A percentile compares a stretch with the other conserved stretches of the same genome.
These are phyloP conservation scores for Phoxinus dragarum DNA, from an alignment of 2,797 vertebrate genomes.

Conservation along the genomic window DNA sequence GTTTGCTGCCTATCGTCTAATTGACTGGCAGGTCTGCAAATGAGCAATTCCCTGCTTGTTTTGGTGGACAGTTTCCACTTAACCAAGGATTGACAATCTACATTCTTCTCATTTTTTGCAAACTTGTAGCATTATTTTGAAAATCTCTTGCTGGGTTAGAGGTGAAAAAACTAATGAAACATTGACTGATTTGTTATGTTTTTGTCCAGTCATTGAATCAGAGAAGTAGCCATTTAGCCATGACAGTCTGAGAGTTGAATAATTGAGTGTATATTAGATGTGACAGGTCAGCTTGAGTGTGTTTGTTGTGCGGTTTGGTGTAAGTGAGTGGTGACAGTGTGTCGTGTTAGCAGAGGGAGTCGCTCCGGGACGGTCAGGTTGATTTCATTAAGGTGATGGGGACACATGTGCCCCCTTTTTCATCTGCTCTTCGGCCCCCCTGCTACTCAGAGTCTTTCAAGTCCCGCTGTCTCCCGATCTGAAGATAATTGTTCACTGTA, in stretches of 20 bases:
- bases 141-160: conserved; percentile 1
- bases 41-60: conserved; percentile 33
- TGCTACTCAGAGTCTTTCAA: conserved; percentile 87
- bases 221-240: conserved; percentile 17
- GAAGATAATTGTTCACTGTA: conserved; percentile 90
- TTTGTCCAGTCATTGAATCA: conserved; percentile 6
- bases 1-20: conserved; percentile 49
- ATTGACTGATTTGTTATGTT: conserved; percentile 18
- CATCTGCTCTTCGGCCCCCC: conserved; percentile 74
- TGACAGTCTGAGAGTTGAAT: conserved; percentile 22
- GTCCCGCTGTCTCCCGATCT: conserved; percentile 88
- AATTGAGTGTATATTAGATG: conserved; percentile 30
- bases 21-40: conserved; percentile 63
- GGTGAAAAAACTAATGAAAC: neutral
- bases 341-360: conserved; percentile 47
- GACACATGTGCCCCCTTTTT: conserved; percentile 81
- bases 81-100: neutral
- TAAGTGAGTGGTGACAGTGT: conserved; percentile 50
- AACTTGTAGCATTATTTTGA: neutral
- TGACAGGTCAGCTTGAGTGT: conserved; percentile 37
- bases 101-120: neutral
- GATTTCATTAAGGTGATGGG: conserved; percentile 87
- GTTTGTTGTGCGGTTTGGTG: conserved; percentile 35
- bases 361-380: conserved; percentile 75
- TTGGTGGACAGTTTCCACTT: conserved; percentile 13